Base-by-base conservation (phyloP, 1,140 invertebrate species). In the Drosophila pseudoananassae region DNA sequence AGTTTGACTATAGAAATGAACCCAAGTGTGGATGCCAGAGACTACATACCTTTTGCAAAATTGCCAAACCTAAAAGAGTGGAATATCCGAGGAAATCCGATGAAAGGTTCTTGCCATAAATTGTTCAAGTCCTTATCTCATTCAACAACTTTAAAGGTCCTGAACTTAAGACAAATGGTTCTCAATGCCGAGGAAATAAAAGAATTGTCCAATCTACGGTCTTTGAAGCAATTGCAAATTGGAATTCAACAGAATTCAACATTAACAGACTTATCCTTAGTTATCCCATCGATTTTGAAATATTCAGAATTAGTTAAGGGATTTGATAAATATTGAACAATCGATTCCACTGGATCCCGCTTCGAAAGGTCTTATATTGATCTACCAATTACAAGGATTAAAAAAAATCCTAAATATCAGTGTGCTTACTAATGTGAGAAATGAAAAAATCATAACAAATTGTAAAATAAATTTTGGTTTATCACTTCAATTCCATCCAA, bases 1-100 rank as follows among this genome's bases (percentile, higher is more conserved):
- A 9, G 1, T 1, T 23, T 59, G 1, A 14, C 5, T 5, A 27
- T 64, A 17, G 20, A 27, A n/a, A 64, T 64, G 20, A 64, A 58
- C 25, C 20, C 40, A n/a, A 29, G 27, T 8, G 43, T 23, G 3
- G 10, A 64, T 47, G 43, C 54, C n/a, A 12, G 7, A 2, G 54
- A 59, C 3, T 58, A 64, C 29, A 40, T 29, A 9, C 20, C 40
- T 2, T 12, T 64, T 0, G 15, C 29, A 4, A 29, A 36, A 1
- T 46, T 64, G 5, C 29, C 29, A n/a, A 12, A 29, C 6, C 23
- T 64, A 17, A 17, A 12, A 1, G 1, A 10, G 4, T 49, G 59
- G 12, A 1, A 5, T 2, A 49, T 64, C 10, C 9, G 14, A 3
- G 54, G 31, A 38, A 4, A 14, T 3, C 31, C 10, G 3, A 5